These are phyloP conservation scores for Gobio gobio DNA, from an alignment of 2,113 vertebrate genomes.

Conservation along the genomic window DNA sequence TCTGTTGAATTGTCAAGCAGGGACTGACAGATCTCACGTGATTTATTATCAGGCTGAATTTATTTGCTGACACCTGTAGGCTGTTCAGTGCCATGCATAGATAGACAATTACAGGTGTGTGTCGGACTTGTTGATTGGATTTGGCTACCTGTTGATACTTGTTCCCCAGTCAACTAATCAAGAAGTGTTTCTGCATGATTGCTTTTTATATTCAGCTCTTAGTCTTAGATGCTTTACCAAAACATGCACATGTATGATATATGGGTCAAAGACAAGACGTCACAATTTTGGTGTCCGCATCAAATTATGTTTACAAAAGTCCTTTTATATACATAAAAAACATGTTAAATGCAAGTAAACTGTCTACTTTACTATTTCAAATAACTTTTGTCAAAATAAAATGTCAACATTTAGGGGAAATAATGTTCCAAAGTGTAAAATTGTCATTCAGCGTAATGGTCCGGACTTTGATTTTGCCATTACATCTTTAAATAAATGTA, in stretches of 20 bases:
- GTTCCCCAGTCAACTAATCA: neutral
- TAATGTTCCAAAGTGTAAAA: no score
- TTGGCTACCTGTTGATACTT: neutral
- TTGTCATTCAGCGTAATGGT: no score
- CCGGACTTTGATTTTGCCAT: no score
- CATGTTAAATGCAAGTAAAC: no score
- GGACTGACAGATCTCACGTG: neutral
- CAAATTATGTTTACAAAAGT: no score
- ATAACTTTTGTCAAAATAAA: no score
- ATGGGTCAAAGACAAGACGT: no score
- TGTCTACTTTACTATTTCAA: no score
- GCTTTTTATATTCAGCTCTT: neutral
- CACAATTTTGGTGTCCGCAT: no score
- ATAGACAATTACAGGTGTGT: constrained; percentile 16
- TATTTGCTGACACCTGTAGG: neutral
- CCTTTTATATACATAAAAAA: no score
- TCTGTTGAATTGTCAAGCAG: constrained; percentile 10
- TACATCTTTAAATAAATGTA: no score
- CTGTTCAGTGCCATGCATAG: neutral
- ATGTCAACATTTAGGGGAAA: no score
- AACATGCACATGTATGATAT: neutral
- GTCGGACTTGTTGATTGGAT: constrained; percentile 4
- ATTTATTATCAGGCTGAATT: neutral
- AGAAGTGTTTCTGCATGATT: neutral
- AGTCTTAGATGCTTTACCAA: neutral